Percentiles rank a stretch among this genome's conserved stretches.
phyloP scores from a whole-genome alignment of 2,888 invertebrate genomes.

The Netelia inedita region DNA sequence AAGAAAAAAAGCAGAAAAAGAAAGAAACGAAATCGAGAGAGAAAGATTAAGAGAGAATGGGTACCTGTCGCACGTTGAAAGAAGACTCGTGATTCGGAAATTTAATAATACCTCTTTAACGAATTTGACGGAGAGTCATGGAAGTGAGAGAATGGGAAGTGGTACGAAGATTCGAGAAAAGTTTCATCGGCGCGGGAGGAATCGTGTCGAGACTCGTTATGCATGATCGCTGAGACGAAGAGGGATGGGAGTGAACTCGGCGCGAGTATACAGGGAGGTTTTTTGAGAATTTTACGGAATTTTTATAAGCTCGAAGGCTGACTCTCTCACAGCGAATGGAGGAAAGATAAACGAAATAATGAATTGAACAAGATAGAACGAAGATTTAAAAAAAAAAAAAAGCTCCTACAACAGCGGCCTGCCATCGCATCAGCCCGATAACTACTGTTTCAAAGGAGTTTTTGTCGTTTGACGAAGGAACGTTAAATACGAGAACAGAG shows the following conservation, averaged over 20 bases:
- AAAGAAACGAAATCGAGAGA: slow-evolving; percentile 37
- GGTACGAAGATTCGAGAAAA: not conserved
- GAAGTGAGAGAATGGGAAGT: not conserved
- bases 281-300: slow-evolving; percentile 73
- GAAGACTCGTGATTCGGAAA: slow-evolving; percentile 5
- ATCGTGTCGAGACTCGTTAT: slow-evolving; percentile 47
- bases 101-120: slow-evolving; percentile 32
- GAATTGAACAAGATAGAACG: not conserved
- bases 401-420: slow-evolving; percentile 62
- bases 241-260: not conserved
- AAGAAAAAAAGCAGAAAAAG: slow-evolving; percentile 28
- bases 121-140: slow-evolving; percentile 34
- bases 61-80: slow-evolving; percentile 9
- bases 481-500: slow-evolving; percentile 36
- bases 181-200: slow-evolving; percentile 36
- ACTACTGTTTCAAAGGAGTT: slow-evolving; percentile 71
- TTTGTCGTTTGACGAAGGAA: slow-evolving; percentile 69
- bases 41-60: slow-evolving; percentile 30
- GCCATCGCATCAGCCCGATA: slow-evolving; percentile 78
- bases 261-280: slow-evolving; percentile 41
- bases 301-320: slow-evolving; percentile 74
- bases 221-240: not conserved
- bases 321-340: slow-evolving; percentile 70
- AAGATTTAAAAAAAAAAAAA: no score
- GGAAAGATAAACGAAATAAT: slow-evolving; percentile 3